Base-by-base conservation (phyloP, 64 coral and sea anemone species). In the Dendrophyllia cribrosa region DNA sequence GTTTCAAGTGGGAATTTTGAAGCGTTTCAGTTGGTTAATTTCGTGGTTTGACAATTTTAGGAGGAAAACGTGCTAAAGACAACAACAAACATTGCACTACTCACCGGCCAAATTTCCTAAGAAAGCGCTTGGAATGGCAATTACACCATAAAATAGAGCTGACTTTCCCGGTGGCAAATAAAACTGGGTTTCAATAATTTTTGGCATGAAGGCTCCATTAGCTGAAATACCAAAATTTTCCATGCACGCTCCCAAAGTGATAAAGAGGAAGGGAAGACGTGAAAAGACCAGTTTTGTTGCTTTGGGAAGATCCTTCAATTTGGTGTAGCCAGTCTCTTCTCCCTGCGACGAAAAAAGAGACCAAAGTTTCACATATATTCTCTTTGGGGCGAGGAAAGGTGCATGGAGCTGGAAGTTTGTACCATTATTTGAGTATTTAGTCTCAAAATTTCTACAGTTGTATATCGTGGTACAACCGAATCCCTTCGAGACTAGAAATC, bases 81-180 rank as follows among this genome's bases (percentile, higher is more conserved):
- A 16, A 17, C 2, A 56, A 56, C 7, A 56, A 7, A 56, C 7
- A 7, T 1, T 56, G 7, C 53, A 56, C 0, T 3, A n/a, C 92
- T 75, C 61, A 96, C 95, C 95, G 78, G 93, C 1, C 48, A 96
- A 50, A 72, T 84, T 92, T 65, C 95, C 95, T 9, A 77, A 16
- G 2, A 96, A 58, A 8, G 87, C 91, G 7, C 47, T 72, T 9
- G 86, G 86, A 21, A 86, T 75, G 3, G 48, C 53, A 10, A 89
- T 81, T 5, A 77, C 19, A 43, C 91, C 95, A 24, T 83, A 87
- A 59, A 93, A 9, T 49, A 92, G 15, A 59, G 91, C 89, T 1
- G 73, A 71, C n/a, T 66, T 69, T 22, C 72, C 74, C 4, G 91
- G 60, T 7, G 72, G 11, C 43, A 82, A 58, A 14, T 87, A 72